Evolutionary conservation across 2,113 vertebrate genomes (phyloP), one percentile per base, ranked within the genome.

Genomic region (Phyllostomus discolor): DNA sequence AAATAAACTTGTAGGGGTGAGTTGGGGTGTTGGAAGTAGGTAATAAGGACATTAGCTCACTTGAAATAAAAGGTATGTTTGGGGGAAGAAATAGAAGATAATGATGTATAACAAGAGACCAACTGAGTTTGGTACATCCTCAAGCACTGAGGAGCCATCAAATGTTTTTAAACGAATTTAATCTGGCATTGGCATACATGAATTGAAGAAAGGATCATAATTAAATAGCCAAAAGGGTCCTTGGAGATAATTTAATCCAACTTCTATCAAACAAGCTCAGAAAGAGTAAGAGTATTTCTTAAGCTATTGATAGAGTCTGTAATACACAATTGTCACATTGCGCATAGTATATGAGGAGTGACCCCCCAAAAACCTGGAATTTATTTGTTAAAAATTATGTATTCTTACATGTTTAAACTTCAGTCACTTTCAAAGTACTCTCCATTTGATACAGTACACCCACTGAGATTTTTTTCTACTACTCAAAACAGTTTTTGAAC

Each of bases 131-230:
- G 35, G 12, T 70, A 33, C 62, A 31, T 48, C 26, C 26, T 92
- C 31, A 91, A 78, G 54, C 48, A 8, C 38, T 95, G 24, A 31
- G 46, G 59, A 78, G 3, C 26, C 78, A 91, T 80, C 26, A 35
- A 15, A 38, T 57, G 46, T 43, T 92, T 94, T 95, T 94, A 24
- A 95, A 50, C 70, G 15, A 96, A 87, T 75, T 94, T 88, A 75
- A 59, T 93, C 38, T 95, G 52, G 6, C 85, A 52, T 83, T 95
- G 48, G 16, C 57, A 11, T 91, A 46, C 8, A 88, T 81, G 33
- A 94, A 85, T 90, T 87, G 9, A 67, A 84, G 24, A 86, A 70
- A 59, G 38, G 87, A 82, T 76, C 70, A 35, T 72, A 90, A 28
- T 82, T 62, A 57, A 76, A 76, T 28, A 50, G 73, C 46, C 0